These are phyloP conservation scores for Elephas maximus DNA, from an alignment of 2,113 vertebrate species.

Conservation along the genomic window DNA sequence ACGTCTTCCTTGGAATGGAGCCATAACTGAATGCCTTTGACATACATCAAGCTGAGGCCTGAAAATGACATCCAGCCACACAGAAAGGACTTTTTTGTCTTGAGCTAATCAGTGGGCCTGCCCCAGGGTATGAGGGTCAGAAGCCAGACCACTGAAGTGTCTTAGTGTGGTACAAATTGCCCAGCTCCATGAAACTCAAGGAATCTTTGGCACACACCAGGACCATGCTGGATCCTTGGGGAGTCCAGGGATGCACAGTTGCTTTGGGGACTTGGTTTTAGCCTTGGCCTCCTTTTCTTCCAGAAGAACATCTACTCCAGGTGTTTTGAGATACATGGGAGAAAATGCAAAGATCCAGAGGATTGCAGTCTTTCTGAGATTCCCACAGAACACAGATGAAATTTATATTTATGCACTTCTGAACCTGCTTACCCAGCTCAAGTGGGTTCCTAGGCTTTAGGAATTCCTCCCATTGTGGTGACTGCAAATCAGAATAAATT, in stretches of 20 bases:
- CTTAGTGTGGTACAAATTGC: not conserved
- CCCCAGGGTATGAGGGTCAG: not conserved
- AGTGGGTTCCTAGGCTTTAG: not conserved
- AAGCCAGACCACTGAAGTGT: not conserved
- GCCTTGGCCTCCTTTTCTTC: slow-evolving; percentile 13
- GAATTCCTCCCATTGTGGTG: not conserved
- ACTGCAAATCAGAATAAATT: slow-evolving; percentile 26
- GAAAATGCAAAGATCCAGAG: not conserved
- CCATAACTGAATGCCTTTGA: not conserved
- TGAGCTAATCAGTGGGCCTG: not conserved
- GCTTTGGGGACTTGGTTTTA: slow-evolving; percentile 34
- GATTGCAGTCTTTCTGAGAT: not conserved
- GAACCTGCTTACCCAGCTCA: not conserved
- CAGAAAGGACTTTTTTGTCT: not conserved
- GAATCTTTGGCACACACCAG: not conserved
- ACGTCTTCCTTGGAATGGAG: not conserved
- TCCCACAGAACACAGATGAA: not conserved
- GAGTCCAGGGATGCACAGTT: not conserved
- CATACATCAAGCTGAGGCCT: not conserved
- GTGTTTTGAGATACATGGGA: slow-evolving; percentile 12
- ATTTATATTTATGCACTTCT: not conserved
- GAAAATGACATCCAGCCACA: not conserved
- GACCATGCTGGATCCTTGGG: not conserved
- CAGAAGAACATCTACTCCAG: not conserved
- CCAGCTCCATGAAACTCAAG: not conserved